These are phyloP conservation scores for Decapterus maruadsi DNA, from an alignment of 2,797 vertebrate species.

Conservation along the genomic window DNA sequence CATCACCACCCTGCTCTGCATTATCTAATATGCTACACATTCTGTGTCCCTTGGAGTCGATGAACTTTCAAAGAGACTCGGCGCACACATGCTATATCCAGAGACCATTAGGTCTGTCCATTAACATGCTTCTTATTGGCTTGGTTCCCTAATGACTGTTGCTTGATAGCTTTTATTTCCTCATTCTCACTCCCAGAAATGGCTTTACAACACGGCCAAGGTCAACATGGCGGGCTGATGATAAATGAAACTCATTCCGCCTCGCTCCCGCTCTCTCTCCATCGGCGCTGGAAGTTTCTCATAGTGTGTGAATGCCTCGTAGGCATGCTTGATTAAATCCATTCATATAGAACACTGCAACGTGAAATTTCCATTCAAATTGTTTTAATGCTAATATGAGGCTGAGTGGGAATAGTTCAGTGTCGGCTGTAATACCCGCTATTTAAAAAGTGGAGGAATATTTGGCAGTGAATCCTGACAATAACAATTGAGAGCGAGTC, in stretches of 20 bases:
- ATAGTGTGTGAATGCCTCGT: constrained; percentile 64
- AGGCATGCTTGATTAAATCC: constrained; percentile 77
- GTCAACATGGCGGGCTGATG: constrained; percentile 55
- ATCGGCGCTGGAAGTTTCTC: constrained; percentile 48
- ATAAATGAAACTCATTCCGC: constrained; percentile 54
- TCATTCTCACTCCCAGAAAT: constrained; percentile 54
- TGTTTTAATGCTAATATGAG: constrained; percentile 81
- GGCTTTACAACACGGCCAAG: constrained; percentile 64
- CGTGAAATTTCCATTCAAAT: constrained; percentile 80
- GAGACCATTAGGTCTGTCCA: constrained; percentile 25
- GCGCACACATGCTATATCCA: not conserved
- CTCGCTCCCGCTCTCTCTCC: constrained; percentile 6
- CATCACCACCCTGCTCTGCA: not conserved
- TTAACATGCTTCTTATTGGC: constrained; percentile 60
- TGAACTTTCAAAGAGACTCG: constrained; percentile 1
- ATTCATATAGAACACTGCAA: constrained; percentile 63
- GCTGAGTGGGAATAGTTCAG: constrained; percentile 38
- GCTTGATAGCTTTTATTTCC: constrained; percentile 68
- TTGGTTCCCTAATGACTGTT: constrained; percentile 52
- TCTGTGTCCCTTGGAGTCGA: constrained; percentile 7
- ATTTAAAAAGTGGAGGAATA: constrained; percentile 35
- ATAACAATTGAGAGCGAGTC: constrained; percentile 14
- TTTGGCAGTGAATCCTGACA: constrained; percentile 29
- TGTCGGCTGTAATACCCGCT: constrained; percentile 28
- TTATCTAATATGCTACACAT: no score